Conservation (phyloP, 2,797 vertebrate species). For the Pachyuromys duprasi region DNA sequence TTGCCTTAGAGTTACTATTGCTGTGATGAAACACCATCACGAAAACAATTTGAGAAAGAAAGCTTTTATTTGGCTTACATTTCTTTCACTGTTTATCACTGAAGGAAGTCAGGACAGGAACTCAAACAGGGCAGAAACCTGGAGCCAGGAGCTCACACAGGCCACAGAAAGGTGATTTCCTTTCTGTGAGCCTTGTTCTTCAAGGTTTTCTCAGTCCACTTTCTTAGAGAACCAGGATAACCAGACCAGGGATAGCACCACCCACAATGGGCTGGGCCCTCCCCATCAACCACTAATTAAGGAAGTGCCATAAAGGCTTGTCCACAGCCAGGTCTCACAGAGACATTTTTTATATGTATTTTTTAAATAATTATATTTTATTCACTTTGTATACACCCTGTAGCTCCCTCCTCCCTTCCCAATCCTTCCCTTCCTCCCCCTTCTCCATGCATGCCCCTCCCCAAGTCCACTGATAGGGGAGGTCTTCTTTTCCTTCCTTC, state of each 20-base stretch:
- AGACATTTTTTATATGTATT: neutral
- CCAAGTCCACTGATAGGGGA: too few species aligned
- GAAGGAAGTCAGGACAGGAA: neutral
- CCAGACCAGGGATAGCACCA: neutral
- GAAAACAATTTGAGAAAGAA: neutral
- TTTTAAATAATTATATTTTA: too few species aligned
- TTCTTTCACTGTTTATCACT: neutral
- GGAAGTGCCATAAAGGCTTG: neutral
- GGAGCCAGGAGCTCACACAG: neutral
- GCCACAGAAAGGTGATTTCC: neutral
- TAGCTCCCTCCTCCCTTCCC: too few species aligned
- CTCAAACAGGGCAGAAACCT: neutral
- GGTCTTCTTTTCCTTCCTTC: too few species aligned
- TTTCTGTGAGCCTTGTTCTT: neutral
- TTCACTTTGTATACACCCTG: too few species aligned
- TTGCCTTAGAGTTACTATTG: neutral
- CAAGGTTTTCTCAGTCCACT: neutral
- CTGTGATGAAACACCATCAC: neutral
- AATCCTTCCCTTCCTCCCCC: too few species aligned
- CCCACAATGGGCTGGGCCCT: neutral
- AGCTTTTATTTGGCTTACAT: neutral
- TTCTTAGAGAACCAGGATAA: neutral
- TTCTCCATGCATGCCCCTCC: too few species aligned
- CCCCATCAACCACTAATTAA: neutral
- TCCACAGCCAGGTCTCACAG: neutral